Conservation (phyloP, 1,140 invertebrate genomes). For the Globodera rostochiensis region DNA sequence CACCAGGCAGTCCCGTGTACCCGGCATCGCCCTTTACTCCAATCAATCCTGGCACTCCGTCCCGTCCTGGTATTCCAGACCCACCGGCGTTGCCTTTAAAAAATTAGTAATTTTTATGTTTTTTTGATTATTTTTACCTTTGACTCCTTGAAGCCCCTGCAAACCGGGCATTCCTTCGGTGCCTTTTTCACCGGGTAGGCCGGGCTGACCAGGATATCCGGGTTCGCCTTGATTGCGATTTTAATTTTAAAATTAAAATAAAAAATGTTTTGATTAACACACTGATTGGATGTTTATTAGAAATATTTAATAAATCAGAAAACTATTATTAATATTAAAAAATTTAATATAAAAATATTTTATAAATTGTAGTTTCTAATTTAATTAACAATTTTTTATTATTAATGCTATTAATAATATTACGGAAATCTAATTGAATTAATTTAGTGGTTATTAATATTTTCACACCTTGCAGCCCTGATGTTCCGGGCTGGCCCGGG, state of each 20-base stretch:
- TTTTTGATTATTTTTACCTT: constrained; percentile 62
- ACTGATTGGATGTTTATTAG: too few relatives aligned
- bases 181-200: constrained; percentile 74
- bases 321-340: too few relatives aligned
- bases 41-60: constrained; percentile 71
- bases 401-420: too few relatives aligned
- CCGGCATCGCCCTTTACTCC: constrained; percentile 73
- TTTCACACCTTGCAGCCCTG: constrained; percentile 52
- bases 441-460: too few relatives aligned
- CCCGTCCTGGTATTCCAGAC: constrained; percentile 50
- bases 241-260: neutral
- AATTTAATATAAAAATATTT: too few relatives aligned
- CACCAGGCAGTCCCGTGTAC: constrained; percentile 56
- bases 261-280: too few relatives aligned
- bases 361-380: too few relatives aligned
- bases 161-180: constrained; percentile 53
- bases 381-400: too few relatives aligned
- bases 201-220: constrained; percentile 36
- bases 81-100: constrained; percentile 66
- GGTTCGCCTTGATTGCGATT: constrained; percentile 4
- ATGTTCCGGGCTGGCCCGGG: constrained; percentile 46
- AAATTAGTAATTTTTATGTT: constrained; percentile 6
- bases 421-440: too few relatives aligned
- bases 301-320: too few relatives aligned
- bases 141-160: constrained; percentile 45